These are phyloP conservation scores for Drosophila pegasa DNA, from an alignment of 2,888 invertebrate species.

Conservation along the genomic window DNA sequence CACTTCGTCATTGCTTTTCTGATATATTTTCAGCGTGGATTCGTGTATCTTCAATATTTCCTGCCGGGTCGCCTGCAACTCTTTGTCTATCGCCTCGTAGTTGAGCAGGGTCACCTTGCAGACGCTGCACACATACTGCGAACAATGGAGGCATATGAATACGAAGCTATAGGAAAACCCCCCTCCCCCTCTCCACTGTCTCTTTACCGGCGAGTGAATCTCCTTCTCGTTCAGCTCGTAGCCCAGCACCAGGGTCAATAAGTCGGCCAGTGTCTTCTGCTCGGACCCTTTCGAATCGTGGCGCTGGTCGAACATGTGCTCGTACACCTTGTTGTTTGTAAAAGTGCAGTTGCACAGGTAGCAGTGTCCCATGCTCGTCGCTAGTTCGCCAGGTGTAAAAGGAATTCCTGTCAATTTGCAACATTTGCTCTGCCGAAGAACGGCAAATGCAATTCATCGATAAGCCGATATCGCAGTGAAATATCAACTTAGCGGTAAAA, in stretches of 20 bases:
- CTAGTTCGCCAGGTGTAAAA: no score
- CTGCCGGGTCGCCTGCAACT: slow-evolving; percentile 36
- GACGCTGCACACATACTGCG: slow-evolving; percentile 62
- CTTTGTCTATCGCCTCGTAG: slow-evolving; percentile 55
- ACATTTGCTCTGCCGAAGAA: background rate
- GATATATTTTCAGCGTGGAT: slow-evolving; percentile 7
- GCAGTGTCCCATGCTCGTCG: slow-evolving; percentile 9
- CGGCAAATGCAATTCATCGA: background rate
- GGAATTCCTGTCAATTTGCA: background rate
- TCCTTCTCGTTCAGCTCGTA: slow-evolving; percentile 7
- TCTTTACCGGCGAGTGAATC: slow-evolving; percentile 35
- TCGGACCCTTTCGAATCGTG: slow-evolving; percentile 11
- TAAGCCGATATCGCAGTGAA: background rate
- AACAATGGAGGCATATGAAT: background rate
- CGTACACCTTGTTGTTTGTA: slow-evolving; percentile 25
- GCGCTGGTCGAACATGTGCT: slow-evolving; percentile 45
- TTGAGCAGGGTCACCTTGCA: slow-evolving; percentile 66
- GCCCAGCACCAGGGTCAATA: slow-evolving; percentile 25
- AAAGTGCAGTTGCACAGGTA: slow-evolving; percentile 36
- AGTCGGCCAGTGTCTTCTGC: slow-evolving; percentile 14
- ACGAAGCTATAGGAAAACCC: background rate
- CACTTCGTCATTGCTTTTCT: background rate
- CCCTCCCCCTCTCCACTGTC: no score
- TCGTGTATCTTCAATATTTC: slow-evolving; percentile 52
- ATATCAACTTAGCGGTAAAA: background rate